Conservation (phyloP, 2,113 vertebrate genomes). For the Epinephelus moara region DNA sequence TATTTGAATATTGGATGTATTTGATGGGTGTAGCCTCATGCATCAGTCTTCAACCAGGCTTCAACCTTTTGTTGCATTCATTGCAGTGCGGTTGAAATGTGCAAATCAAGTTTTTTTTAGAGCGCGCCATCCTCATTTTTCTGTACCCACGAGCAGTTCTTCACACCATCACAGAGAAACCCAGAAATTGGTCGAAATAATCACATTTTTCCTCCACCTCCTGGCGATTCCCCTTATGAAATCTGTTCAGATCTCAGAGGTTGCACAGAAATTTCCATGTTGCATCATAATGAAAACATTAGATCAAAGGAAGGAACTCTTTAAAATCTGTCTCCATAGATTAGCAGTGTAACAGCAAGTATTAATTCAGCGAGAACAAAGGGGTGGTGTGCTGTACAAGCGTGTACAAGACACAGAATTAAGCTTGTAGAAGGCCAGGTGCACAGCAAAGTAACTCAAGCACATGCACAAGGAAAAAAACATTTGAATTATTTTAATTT, state of each 20-base stretch:
- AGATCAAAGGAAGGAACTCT: conserved; percentile 71
- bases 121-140: conserved; percentile 17
- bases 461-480: background rate
- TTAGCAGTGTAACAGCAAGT: conserved; percentile 45
- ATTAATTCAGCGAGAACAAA: conserved; percentile 68
- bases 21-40: conserved; percentile 36
- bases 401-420: conserved; percentile 26
- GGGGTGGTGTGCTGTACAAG: conserved; percentile 28
- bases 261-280: conserved; percentile 77
- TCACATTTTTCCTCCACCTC: conserved; percentile 55
- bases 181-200: conserved; percentile 69
- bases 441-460: background rate
- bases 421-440: conserved; percentile 23
- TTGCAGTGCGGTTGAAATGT: conserved; percentile 35
- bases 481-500: conserved; percentile 21
- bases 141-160: conserved; percentile 45
- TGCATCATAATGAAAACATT: conserved; percentile 76
- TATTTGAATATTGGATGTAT: conserved; percentile 43
- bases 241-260: conserved; percentile 72
- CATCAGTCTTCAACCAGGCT: conserved; percentile 27
- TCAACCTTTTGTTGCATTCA: conserved; percentile 47
- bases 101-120: conserved; percentile 30
- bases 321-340: conserved; percentile 64
- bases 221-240: conserved; percentile 53
- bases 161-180: conserved; percentile 43